Evolutionary conservation across 2,888 invertebrate genomes (phyloP).

Genomic region (Cabera pusaria): DNA sequence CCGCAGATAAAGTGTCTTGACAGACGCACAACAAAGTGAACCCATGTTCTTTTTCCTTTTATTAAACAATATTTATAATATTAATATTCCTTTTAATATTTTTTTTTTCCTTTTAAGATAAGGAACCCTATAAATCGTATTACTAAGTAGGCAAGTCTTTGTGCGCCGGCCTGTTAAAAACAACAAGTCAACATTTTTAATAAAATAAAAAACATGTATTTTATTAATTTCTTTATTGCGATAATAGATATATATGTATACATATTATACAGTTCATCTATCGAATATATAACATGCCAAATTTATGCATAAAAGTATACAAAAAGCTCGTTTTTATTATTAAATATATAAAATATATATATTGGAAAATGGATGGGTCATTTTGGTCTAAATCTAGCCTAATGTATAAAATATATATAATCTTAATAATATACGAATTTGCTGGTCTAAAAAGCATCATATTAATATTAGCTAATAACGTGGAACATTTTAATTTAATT

Average conservation of each 20-base stretch:
- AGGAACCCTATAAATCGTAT: no score
- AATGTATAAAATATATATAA: conserved; percentile 39
- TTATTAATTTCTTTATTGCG: conserved; percentile 27
- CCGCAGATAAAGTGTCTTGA: no score
- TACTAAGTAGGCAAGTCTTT: no score
- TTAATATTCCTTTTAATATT: no score
- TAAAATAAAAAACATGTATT: conserved; percentile 4
- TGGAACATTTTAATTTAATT: conserved; percentile 9
- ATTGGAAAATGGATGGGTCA: conserved; percentile 47
- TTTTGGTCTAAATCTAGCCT: conserved; percentile 68
- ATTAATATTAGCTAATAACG: conserved; percentile 35
- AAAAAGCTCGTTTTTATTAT: conserved; percentile 34
- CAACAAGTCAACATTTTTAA: background rate
- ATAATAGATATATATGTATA: conserved; percentile 24
- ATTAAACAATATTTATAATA: no score
- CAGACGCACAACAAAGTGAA: no score
- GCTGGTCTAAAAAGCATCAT: no score
- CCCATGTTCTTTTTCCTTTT: no score
- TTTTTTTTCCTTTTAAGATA: no score
- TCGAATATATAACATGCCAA: conserved; percentile 21
- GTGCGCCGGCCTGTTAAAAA: no score
- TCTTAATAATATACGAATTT: conserved; percentile 36
- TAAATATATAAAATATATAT: conserved; percentile 32
- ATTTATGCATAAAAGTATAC: conserved; percentile 26
- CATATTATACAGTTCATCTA: conserved; percentile 25